Conservation (phyloP, 2,797 vertebrate species). For the Lemur catta region DNA sequence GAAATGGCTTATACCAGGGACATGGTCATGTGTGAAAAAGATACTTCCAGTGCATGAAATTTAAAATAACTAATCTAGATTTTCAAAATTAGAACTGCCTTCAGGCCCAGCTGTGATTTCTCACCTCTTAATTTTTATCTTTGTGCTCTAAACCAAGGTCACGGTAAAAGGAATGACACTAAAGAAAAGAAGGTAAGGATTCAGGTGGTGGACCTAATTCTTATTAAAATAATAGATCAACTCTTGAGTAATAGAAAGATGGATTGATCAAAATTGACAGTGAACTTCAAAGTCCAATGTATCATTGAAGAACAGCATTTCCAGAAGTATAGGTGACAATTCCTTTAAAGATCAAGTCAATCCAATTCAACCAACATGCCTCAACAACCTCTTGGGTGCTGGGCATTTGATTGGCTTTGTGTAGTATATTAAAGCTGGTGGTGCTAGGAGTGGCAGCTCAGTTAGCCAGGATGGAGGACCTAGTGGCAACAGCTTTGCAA, state of each 20-base stretch:
- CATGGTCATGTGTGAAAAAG: not conserved
- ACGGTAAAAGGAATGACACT: not conserved
- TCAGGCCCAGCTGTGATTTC: not conserved
- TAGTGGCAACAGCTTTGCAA: not conserved
- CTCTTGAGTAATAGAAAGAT: not conserved
- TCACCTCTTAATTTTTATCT: not conserved
- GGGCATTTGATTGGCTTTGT: not conserved
- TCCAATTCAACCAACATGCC: not conserved
- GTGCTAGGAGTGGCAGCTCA: not conserved
- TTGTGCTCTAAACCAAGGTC: not conserved
- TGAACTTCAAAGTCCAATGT: not conserved
- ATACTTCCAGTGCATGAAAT: not conserved
- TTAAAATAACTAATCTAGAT: not conserved
- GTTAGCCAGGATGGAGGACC: not conserved
- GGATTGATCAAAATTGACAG: not conserved
- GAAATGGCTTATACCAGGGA: not conserved
- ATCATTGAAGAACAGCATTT: not conserved
- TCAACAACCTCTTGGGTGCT: not conserved
- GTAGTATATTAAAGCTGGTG: not conserved
- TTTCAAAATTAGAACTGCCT: not conserved
- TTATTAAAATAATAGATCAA: not conserved
- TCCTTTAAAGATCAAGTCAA: not conserved
- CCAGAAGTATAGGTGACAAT: not conserved
- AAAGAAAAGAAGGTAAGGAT: not conserved
- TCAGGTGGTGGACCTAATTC: not conserved